Percentiles rank a stretch among this genome's conserved stretches.
phyloP scores from a whole-genome alignment of 2,113 vertebrate genomes.

The Rhegmatorhina hoffmannsi region DNA sequence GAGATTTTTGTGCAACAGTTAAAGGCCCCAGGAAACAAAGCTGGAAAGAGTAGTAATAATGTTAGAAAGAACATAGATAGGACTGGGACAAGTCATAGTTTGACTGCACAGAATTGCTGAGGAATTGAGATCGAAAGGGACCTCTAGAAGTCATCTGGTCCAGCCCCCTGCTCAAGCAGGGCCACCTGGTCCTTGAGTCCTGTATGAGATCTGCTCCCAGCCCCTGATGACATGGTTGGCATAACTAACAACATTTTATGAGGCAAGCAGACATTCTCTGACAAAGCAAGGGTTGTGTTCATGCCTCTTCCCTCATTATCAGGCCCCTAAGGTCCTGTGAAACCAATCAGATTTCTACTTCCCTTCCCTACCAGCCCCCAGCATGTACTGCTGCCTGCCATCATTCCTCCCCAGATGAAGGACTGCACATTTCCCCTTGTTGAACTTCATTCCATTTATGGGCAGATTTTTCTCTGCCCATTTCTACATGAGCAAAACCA shows the following conservation, averaged over 20 bases:
- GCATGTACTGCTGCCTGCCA: background rate
- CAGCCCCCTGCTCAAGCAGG: background rate
- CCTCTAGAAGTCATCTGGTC: background rate
- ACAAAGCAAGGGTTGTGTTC: background rate
- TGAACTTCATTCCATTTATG: background rate
- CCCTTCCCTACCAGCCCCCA: background rate
- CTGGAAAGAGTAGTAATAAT: slow-evolving; percentile 49
- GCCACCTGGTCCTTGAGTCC: background rate
- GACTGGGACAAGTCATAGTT: background rate
- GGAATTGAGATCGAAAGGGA: background rate
- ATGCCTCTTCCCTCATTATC: background rate
- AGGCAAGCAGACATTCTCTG: background rate
- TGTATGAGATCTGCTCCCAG: background rate
- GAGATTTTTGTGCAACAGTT: slow-evolving; percentile 72
- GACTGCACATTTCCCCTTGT: background rate
- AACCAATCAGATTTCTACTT: background rate
- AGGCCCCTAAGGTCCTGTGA: background rate
- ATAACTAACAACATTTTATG: background rate
- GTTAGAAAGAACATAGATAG: background rate
- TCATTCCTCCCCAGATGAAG: background rate
- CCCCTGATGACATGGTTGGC: background rate
- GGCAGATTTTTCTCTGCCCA: background rate
- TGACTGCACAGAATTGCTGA: background rate
- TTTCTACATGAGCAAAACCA: background rate
- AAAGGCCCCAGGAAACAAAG: slow-evolving; percentile 72